Evolutionary conservation across 1,140 invertebrate genomes (phyloP), one percentile per base, ranked within the genome.

Genomic region (Physella acuta): DNA sequence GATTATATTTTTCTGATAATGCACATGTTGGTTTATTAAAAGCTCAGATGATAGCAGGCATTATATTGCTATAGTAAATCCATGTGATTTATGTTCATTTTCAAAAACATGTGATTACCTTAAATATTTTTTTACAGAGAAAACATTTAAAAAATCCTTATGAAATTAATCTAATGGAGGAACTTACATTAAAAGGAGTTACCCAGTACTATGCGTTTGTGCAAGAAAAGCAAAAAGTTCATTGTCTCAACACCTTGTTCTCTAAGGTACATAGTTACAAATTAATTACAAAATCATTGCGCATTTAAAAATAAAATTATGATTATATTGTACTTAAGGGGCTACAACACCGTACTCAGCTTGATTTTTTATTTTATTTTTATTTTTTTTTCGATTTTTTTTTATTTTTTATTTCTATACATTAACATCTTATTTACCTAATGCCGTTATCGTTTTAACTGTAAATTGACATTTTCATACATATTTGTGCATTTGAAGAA

Each of bases 161-260:
- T 84, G 97, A 99, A 87, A 99, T 99, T 78, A 99, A 99, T 87
- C 89, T 99, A 76, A 99, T 99, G 98, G 97, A 99, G 84, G 98
- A 99, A 85, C 88, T 99, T 72, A 99, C 98, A 71, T 85, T 99
- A 51, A 99, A 99, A 86, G 98, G 98, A 85, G 96, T 99, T 62
- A 99, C 98, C 75, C 98, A 99, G 87, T 99, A 99, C 89, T 99
- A 99, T 88, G 98, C 97, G 78, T 99, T 98, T 90, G 98, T 99
- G 74, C 97, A 99, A 87, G 98, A 99, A 88, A 92, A 95, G 84
- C 97, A 99, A 86, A 99, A 99, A 89, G 98, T 99, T 73, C 97
- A 99, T 87, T 99, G 98, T 87, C 89, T 99, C 83, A 99, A 99
- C 87, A 99, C 98, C 79, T 88, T 99, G 75, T 99, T 99, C 88